phyloP scores from a whole-genome alignment of 2,113 vertebrate genomes.

The Gallinago undulata region DNA sequence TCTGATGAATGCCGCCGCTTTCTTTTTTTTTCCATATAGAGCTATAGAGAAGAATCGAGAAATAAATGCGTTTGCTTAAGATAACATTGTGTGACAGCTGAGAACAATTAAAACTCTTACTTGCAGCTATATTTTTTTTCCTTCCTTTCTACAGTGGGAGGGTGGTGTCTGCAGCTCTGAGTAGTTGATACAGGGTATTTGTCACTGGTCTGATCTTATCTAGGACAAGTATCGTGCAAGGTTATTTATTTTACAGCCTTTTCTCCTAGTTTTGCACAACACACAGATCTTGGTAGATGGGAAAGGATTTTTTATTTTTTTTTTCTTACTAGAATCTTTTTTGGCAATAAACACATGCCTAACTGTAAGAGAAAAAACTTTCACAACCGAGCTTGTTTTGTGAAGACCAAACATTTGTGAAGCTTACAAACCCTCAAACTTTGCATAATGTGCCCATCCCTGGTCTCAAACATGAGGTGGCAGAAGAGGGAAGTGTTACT shows the following conservation, averaged over 20 bases:
- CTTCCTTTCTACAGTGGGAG: not conserved
- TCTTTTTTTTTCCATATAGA: not conserved
- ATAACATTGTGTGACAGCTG: constrained; percentile 40
- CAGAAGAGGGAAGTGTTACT: constrained; percentile 77
- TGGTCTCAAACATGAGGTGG: constrained; percentile 64
- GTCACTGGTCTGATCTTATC: constrained; percentile 26
- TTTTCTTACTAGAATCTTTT: constrained; percentile 2
- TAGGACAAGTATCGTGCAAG: not conserved
- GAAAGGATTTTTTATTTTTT: not conserved
- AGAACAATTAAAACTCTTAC: constrained; percentile 52
- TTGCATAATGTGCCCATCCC: constrained; percentile 64
- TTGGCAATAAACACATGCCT: constrained; percentile 54
- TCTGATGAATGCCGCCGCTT: not conserved
- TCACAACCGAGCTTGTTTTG: constrained; percentile 62
- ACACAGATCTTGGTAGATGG: not conserved
- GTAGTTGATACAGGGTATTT: constrained; percentile 9
- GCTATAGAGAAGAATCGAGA: not conserved
- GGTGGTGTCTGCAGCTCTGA: constrained; percentile 11
- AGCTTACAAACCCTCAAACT: constrained; percentile 63
- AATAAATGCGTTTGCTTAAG: not conserved
- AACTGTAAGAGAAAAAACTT: constrained; percentile 54
- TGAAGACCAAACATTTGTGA: constrained; percentile 66
- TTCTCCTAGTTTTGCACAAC: constrained; percentile 28
- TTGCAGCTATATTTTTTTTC: not conserved
- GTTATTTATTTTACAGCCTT: constrained; percentile 53